These are phyloP conservation scores for Colletes gigas DNA, from an alignment of 1,140 invertebrate genomes.

Conservation along the genomic window DNA sequence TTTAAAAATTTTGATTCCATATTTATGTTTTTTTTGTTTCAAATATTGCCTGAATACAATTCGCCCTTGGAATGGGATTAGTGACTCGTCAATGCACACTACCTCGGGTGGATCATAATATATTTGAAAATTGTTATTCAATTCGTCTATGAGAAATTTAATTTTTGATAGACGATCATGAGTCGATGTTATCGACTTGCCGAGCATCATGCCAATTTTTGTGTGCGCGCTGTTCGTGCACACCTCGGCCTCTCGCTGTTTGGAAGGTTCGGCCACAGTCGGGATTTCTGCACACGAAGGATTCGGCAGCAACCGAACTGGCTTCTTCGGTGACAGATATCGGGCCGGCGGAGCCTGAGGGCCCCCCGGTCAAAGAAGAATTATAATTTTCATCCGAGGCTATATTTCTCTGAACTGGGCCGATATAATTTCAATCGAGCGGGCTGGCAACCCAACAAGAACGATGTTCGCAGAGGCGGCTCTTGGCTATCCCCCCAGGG, in stretches of 20 bases:
- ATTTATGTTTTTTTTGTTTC: conserved; percentile 3
- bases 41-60: conserved; percentile 9
- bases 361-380: conserved; percentile 5
- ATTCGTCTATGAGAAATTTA: neutral
- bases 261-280: conserved; percentile 35
- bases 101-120: conserved; percentile 4
- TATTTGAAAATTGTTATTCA: conserved; percentile 14
- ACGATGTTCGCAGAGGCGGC: no score
- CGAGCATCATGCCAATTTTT: conserved; percentile 36
- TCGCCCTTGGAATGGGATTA: conserved; percentile 5
- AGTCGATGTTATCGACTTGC: neutral
- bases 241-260: conserved; percentile 34
- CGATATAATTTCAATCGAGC: no score
- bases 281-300: neutral
- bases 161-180: neutral
- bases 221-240: conserved; percentile 48
- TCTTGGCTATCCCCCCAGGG: no score
- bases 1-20: neutral
- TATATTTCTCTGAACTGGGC: no score
- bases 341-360: conserved; percentile 11
- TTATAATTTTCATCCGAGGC: no score
- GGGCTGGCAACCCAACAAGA: no score
- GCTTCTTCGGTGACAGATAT: neutral
- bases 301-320: neutral
- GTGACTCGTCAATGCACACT: neutral